Evolutionary conservation across 2,888 invertebrate species (phyloP).

Genomic region (Polymixis lichenea): DNA sequence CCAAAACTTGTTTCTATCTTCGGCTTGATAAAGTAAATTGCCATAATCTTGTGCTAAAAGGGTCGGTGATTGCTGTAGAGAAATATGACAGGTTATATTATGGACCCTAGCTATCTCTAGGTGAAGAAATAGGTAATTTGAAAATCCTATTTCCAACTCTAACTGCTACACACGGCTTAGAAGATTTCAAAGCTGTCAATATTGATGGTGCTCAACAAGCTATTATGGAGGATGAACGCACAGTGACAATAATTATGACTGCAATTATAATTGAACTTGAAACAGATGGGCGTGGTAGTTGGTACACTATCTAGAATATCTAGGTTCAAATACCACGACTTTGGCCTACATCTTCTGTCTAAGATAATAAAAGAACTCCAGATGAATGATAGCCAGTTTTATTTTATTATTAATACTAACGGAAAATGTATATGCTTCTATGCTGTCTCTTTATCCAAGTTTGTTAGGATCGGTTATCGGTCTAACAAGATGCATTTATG

Average conservation of each 20-base stretch:
- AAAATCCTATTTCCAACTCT: background rate
- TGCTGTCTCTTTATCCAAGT: background rate
- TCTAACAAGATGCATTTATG: background rate
- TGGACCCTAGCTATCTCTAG: background rate
- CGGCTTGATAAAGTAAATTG: background rate
- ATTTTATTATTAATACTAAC: conserved; percentile 5
- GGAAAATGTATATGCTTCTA: background rate
- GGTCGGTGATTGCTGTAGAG: background rate
- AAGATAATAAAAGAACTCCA: conserved; percentile 44
- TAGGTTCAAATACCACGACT: conserved; percentile 57
- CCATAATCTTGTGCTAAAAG: background rate
- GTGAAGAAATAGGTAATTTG: background rate
- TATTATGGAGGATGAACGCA: background rate
- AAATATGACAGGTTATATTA: background rate
- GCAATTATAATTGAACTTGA: conserved; percentile 51
- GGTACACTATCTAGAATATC: conserved; percentile 37
- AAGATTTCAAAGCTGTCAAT: background rate
- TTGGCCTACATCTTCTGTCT: conserved; percentile 55
- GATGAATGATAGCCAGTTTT: conserved; percentile 32
- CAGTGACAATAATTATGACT: conserved; percentile 1
- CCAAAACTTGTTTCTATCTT: background rate
- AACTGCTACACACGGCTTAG: background rate
- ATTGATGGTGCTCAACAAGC: background rate
- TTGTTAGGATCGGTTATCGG: background rate
- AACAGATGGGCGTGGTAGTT: conserved; percentile 35